Evolutionary conservation across 2,113 vertebrate genomes (phyloP), one percentile per base, ranked within the genome.

Genomic region (Phrynosoma platyrhinos): DNA sequence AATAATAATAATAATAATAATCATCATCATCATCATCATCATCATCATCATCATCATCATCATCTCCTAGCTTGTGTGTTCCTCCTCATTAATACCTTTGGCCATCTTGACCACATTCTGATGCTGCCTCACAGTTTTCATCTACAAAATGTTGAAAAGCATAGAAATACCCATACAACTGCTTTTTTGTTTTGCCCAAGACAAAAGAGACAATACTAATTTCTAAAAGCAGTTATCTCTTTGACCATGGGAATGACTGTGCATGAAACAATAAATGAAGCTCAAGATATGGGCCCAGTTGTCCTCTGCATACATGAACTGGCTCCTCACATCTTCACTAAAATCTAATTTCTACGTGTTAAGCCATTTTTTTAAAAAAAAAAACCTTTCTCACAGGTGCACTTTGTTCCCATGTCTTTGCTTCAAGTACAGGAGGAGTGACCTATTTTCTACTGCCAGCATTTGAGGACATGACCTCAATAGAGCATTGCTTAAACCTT

Each of bases 401-500:
- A 86, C 32, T 69, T 79, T 69, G 76, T 79, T 21, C 85, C 42
- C 27, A 30, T 6, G 82, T 82, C 8, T 10, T 69, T 52, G 58
- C 40, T 76, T 85, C 25, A 76, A 83, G 32, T 42, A 62, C 7
- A 27, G 76, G 64, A 32, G n/a, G 42, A 9, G 9, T 86, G 75
- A 79, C 76, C 76, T 86, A 53, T 79, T 86, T 69, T 79, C 76
- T 14, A 9, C 64, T 79, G 76, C 77, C 85, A 79, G 14, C 27
- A 21, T 64, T 68, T 36, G 62, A 79, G 42, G 85, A 27, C 47
- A 32, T 25, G 21, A 58, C 55, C 55, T 66, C 13, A 32, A 16
- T 27, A 79, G 18, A 53, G 32, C 13, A 76, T n/a, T 25, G 55
- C 55, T 42, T 36, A 71, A 27, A 27, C 52, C 25, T 36, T 58